A percentile compares a stretch with the other conserved stretches of the same genome.
phyloP scores from a whole-genome alignment of 2,113 vertebrate species.

The Montifringilla adamsi region DNA sequence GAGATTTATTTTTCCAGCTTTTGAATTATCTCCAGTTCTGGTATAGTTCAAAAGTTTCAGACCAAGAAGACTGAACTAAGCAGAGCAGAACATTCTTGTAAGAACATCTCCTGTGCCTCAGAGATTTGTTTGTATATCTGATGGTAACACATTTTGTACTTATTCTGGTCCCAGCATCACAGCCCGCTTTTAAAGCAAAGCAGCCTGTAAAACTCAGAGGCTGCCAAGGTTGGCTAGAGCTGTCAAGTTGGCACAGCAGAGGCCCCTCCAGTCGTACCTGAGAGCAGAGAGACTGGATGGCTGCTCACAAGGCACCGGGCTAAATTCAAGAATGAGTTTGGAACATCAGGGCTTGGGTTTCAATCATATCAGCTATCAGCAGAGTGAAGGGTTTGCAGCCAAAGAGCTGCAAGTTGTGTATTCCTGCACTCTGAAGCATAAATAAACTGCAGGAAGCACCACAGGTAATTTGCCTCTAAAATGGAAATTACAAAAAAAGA shows the following conservation, averaged over 20 bases:
- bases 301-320: not conserved
- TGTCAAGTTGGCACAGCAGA: not conserved
- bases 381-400: not conserved
- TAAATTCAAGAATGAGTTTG: not conserved
- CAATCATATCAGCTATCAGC: not conserved
- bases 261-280: not conserved
- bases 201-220: slow-evolving; percentile 7
- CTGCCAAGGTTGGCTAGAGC: not conserved
- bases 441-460: not conserved
- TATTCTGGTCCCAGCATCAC: not conserved
- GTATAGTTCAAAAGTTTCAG: slow-evolving; percentile 26
- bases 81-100: slow-evolving; percentile 50
- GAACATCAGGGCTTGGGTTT: not conserved
- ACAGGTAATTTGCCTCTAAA: not conserved
- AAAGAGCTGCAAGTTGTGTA: not conserved
- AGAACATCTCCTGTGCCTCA: slow-evolving; percentile 13
- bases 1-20: slow-evolving; percentile 18
- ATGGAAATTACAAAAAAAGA: not conserved
- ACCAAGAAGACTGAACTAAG: slow-evolving; percentile 26
- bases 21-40: slow-evolving; percentile 41
- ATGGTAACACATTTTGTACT: slow-evolving; percentile 49
- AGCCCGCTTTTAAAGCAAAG: slow-evolving; percentile 16
- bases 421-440: not conserved
- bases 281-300: not conserved
- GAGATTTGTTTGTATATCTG: slow-evolving; percentile 60